Base-by-base conservation (phyloP, 1,140 invertebrate species). In the Helicoverpa zea region DNA sequence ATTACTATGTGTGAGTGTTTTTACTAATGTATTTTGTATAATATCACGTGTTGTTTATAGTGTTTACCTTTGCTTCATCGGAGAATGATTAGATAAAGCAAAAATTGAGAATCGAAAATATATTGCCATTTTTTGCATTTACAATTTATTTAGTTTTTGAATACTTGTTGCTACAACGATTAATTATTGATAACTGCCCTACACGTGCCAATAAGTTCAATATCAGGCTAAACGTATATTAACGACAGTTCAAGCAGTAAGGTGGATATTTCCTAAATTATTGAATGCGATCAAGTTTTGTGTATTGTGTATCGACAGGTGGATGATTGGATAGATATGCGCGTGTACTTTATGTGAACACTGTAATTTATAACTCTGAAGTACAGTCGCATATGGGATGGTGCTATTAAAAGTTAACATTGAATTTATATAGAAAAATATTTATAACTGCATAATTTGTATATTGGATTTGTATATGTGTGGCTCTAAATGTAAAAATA, bases 101-200 rank as follows among this genome's bases (percentile, higher is more conserved):
- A 78, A 87, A 87, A 83, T 85, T 86, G 81, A 83, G 81, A 90
- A 88, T 87, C 84, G 86, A 89, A 88, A 86, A 87, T 88, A 89
- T 90, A 90, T 93, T 94, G 93, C 93, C 93, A 94, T 94, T 93
- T 59, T 91, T 91, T 93, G 93, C 93, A 94, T 94, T 94, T 94
- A 93, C 90, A 88, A 88, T 91, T 87, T 86, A 87, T 87, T 90
- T 90, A 90, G 89, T 89, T 85, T 86, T 90, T 87, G 82, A 90
- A 86, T 86, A 89, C 86, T 84, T 86, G 85, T 87, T 81, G 84
- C 78, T 82, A 93, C 93, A 94, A 94, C 92, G 93, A 94, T 92
- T 81, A 82, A 80, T 76, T 59, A 78, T 80, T 86, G 89, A 84
- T 80, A 81, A 87, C 84, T 88, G 87, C 87, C 88, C 79, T 81